Base-by-base conservation (phyloP, 2,888 invertebrate genomes). In the Lithophane leautieri region DNA sequence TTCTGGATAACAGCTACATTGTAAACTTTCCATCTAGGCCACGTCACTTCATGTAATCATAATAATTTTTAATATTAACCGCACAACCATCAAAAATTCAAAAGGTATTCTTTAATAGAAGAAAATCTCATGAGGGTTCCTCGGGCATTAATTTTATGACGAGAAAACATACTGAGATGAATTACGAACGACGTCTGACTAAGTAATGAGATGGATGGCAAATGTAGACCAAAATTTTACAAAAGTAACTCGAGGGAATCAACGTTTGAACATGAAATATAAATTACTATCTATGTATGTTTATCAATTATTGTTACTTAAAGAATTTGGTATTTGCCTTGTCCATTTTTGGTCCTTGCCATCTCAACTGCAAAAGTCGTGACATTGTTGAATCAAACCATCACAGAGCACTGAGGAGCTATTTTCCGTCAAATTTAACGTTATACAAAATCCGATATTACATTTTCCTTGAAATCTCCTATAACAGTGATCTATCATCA, bases 121-220 rank as follows among this genome's bases (percentile, higher is more conserved):
- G 61, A 61, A 82, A 83, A 76, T 70, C 81, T 78, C 86, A 70
- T 40, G 84, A 83, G 79, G n/a, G 76, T 34, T 60, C 72, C 34
- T 60, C 65, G 12, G 50, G 44, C 74, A 85, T 78, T 85, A 72
- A 85, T 85, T 82, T 82, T 54, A 70, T 76, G 76, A 58, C 58
- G 65, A 78, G 79, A 82, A 78, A 82, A 70, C 54, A 70, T 70
- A 77, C 79, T 63, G 67, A 73, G 76, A 79, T 83, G 70, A 76
- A 81, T 83, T 87, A 67, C 52, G 65, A 73, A 83, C 77, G 68
- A 79, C 50, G 70, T 62, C 56, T 40, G 83, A 68, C 77, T 81
- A 83, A 86, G 79, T 86, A 86, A 86, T 88, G 84, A 81, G 78
- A 76, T 68, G 79, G 67, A 70, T 70, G 54, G 70, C 54, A 60